Evolutionary conservation across 2,797 vertebrate genomes (phyloP).

Genomic region (Hapalemur alaotrensis): DNA sequence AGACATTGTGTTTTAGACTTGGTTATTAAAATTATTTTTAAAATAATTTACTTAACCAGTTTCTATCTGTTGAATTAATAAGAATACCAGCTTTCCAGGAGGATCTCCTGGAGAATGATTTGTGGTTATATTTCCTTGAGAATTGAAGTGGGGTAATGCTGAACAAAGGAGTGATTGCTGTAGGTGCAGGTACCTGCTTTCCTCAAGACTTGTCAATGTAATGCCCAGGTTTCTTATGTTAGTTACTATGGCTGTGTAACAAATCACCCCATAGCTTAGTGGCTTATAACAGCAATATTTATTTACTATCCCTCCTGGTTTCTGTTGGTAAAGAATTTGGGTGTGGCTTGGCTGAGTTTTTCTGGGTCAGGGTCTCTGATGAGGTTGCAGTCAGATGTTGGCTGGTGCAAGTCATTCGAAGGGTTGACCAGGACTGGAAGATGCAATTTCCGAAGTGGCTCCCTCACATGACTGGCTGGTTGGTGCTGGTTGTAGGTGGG

Average conservation of each 20-base stretch:
- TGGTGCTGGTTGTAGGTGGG: neutral
- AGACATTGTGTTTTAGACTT: slow-evolving; percentile 26
- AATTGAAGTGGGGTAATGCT: neutral
- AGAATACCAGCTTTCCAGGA: neutral
- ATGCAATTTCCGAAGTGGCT: neutral
- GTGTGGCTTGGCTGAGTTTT: neutral
- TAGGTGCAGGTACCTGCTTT: neutral
- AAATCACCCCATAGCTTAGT: neutral
- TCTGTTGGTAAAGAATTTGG: neutral
- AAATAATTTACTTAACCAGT: slow-evolving; percentile 36
- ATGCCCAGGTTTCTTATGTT: neutral
- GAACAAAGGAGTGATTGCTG: neutral
- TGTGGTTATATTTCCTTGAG: neutral
- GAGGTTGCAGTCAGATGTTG: neutral
- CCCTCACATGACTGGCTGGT: neutral
- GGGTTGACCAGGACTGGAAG: neutral
- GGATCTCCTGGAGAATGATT: slow-evolving; percentile 11
- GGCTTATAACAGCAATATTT: neutral
- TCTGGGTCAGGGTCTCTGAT: neutral
- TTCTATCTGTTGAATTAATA: slow-evolving; percentile 43
- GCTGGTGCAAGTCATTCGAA: neutral
- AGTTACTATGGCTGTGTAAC: neutral
- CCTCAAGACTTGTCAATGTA: neutral
- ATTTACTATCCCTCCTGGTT: neutral
- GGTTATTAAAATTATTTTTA: slow-evolving; percentile 46